Conservation (phyloP, 2,888 invertebrate genomes). For the Lottia scabra region DNA sequence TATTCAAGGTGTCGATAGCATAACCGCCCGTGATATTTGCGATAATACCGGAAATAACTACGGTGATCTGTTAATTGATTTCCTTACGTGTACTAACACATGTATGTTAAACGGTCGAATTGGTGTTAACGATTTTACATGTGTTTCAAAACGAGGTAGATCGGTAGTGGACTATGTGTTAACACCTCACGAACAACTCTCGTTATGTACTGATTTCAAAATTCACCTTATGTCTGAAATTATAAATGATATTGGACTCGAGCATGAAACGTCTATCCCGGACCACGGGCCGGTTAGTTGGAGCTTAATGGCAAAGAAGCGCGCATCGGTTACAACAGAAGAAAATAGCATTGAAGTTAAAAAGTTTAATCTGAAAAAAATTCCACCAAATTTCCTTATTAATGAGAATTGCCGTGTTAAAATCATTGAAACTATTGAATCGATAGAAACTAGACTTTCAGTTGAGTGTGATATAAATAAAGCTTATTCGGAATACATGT, state of each 20-base stretch:
- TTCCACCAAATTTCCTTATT: too few relatives aligned
- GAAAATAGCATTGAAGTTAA: too few relatives aligned
- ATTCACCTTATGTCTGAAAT: not conserved
- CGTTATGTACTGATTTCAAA: not conserved
- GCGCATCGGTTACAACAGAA: too few relatives aligned
- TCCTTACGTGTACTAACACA: not conserved
- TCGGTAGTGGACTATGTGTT: not conserved
- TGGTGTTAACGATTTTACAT: not conserved
- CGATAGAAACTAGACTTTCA: too few relatives aligned
- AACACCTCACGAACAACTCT: not conserved
- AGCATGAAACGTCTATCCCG: not conserved
- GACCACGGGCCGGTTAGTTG: not conserved
- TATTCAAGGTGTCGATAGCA: not conserved
- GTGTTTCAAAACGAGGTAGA: not conserved
- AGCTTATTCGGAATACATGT: too few relatives aligned
- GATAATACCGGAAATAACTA: not conserved
- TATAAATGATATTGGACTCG: not conserved
- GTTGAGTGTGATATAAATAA: too few relatives aligned
- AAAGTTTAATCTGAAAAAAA: too few relatives aligned
- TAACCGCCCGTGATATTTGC: not conserved
- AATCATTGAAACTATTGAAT: too few relatives aligned
- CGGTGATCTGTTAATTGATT: not conserved
- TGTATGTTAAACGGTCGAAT: not conserved
- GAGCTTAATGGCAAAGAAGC: not conserved
- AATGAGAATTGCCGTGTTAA: too few relatives aligned